Percentiles rank a stretch among this genome's conserved stretches.
Conservation (phyloP, 2,888 invertebrate genomes). For the Brenthis daphne region DNA sequence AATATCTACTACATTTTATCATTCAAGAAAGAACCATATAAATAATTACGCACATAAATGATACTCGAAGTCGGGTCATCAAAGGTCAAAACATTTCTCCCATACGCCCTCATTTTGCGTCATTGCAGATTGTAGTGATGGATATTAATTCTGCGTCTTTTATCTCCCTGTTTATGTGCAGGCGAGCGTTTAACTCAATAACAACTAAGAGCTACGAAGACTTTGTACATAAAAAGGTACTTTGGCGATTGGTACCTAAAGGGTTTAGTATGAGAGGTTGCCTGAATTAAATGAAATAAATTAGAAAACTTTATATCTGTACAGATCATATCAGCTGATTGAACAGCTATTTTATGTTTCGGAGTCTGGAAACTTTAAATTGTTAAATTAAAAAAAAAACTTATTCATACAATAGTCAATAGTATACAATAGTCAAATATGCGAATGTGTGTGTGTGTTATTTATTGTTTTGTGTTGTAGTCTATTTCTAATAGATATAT, state of each 20-base stretch:
- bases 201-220: conserved; percentile 42
- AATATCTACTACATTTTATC: too few relatives aligned
- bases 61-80: conserved; percentile 24
- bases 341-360: neutral
- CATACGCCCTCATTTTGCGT: conserved; percentile 45
- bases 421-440: too few relatives aligned
- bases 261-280: conserved; percentile 5
- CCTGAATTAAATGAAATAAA: neutral
- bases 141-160: conserved; percentile 68
- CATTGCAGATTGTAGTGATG: conserved; percentile 67
- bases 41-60: neutral
- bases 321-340: conserved; percentile 2
- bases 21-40: neutral
- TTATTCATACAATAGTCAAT: neutral
- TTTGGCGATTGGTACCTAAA: conserved; percentile 10
- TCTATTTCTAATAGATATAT: too few relatives aligned
- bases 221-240: conserved; percentile 1
- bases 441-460: too few relatives aligned
- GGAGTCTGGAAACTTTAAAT: conserved; percentile 9
- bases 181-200: conserved; percentile 77
- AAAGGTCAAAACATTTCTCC: conserved; percentile 26
- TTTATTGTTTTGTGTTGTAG: too few relatives aligned
- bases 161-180: conserved; percentile 66
- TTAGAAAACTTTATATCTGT: neutral
- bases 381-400: neutral